These are phyloP conservation scores for Osmoderma eremita DNA, from an alignment of 2,888 invertebrate species.

Conservation along the genomic window DNA sequence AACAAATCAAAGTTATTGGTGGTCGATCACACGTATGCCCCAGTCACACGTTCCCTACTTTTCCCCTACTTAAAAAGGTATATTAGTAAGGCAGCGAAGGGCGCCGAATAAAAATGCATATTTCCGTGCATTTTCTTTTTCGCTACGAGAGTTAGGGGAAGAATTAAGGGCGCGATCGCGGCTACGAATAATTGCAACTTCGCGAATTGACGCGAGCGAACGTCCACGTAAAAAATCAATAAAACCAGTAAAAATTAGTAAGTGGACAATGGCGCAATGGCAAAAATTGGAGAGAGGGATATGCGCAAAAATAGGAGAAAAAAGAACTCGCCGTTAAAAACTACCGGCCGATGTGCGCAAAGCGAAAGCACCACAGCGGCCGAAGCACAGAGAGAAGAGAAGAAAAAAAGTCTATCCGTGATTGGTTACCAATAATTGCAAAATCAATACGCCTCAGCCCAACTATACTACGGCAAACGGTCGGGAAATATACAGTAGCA, in stretches of 20 bases:
- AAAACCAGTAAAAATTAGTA: conserved; percentile 64
- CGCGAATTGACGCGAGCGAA: neutral
- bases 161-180: neutral
- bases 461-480: conserved; percentile 30
- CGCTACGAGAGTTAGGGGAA: no score
- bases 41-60: conserved; percentile 2
- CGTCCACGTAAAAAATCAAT: conserved; percentile 57
- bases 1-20: conserved; percentile 3
- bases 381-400: conserved; percentile 54
- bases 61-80: neutral
- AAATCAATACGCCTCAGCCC: conserved; percentile 61
- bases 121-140: no score
- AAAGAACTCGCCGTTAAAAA: conserved; percentile 59
- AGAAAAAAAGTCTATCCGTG: conserved; percentile 63
- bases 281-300: conserved; percentile 63
- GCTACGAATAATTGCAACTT: conserved; percentile 18
- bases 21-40: neutral
- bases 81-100: neutral
- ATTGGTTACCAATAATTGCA: conserved; percentile 66
- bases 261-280: conserved; percentile 65
- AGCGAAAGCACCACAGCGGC: conserved; percentile 51
- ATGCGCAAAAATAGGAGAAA: conserved; percentile 61
- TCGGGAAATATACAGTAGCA: conserved; percentile 31
- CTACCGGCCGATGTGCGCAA: conserved; percentile 54
- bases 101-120: neutral